These are phyloP conservation scores for Eupithecia centaureata DNA, from an alignment of 2,888 invertebrate species.

Conservation along the genomic window DNA sequence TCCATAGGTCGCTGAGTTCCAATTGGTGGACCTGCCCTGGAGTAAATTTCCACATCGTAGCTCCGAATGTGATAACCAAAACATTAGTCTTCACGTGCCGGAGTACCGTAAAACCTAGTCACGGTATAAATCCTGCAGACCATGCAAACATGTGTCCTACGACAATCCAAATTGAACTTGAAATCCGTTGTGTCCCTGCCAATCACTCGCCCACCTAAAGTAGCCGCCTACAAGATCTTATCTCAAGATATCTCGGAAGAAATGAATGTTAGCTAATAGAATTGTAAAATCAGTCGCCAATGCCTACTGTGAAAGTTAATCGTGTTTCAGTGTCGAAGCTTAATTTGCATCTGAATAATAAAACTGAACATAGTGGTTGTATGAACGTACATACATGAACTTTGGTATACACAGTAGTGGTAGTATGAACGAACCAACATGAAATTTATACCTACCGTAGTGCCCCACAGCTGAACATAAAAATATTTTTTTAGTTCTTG, in stretches of 20 bases:
- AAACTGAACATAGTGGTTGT: neutral
- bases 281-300: conserved; percentile 43
- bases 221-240: conserved; percentile 17
- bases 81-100: neutral
- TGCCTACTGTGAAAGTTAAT: conserved; percentile 31
- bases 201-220: neutral
- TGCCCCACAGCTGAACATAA: neutral
- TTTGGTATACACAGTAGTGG: too few species aligned
- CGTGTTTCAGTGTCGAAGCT: conserved; percentile 18
- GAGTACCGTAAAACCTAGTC: neutral
- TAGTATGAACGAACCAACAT: neutral
- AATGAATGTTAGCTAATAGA: conserved; percentile 34
- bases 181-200: conserved; percentile 4
- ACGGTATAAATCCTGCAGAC: neutral
- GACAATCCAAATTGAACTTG: neutral
- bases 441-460: neutral
- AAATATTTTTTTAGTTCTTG: neutral
- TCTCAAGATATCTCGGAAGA: conserved; percentile 31
- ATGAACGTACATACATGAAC: neutral
- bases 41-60: too few species aligned
- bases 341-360: conserved; percentile 19
- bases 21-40: too few species aligned
- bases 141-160: conserved; percentile 4
- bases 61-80: too few species aligned
- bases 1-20: too few species aligned